A percentile compares a stretch with the other conserved stretches of the same genome.
phyloP scores from a whole-genome alignment of 2,797 vertebrate species.

The Smutsia gigantea region DNA sequence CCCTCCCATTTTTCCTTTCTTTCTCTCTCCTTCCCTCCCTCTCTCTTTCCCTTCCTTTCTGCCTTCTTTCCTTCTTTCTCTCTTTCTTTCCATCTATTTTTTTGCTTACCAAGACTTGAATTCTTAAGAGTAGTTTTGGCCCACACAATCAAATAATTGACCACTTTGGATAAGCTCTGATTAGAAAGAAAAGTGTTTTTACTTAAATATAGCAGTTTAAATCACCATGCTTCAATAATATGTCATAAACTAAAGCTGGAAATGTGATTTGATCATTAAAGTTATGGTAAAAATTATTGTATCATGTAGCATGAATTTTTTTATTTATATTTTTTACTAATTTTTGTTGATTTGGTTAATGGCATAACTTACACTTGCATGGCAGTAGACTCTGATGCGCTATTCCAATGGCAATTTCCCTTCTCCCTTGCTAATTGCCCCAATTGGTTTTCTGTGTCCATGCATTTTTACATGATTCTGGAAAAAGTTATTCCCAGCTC shows the following conservation, averaged over 20 bases:
- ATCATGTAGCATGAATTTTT: neutral
- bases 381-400: neutral
- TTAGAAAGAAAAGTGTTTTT: neutral
- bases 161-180: neutral
- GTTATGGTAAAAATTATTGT: neutral
- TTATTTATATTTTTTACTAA: neutral
- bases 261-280: neutral
- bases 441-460: neutral
- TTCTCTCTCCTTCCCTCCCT: too few relatives aligned
- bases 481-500: neutral
- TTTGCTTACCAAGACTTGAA: neutral
- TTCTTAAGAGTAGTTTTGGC: neutral
- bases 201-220: neutral
- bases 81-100: neutral
- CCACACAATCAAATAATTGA: neutral
- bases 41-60: too few relatives aligned
- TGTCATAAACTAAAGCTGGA: neutral
- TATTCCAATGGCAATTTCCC: neutral
- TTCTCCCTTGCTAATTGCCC: neutral
- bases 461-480: neutral
- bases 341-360: neutral
- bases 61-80: neutral
- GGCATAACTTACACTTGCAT: neutral
- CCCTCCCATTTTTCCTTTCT: too few relatives aligned
- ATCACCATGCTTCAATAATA: neutral